Percentiles rank a stretch among this genome's conserved stretches.
These are phyloP conservation scores for Diprion similis DNA, from an alignment of 1,140 invertebrate species.

Conservation along the genomic window DNA sequence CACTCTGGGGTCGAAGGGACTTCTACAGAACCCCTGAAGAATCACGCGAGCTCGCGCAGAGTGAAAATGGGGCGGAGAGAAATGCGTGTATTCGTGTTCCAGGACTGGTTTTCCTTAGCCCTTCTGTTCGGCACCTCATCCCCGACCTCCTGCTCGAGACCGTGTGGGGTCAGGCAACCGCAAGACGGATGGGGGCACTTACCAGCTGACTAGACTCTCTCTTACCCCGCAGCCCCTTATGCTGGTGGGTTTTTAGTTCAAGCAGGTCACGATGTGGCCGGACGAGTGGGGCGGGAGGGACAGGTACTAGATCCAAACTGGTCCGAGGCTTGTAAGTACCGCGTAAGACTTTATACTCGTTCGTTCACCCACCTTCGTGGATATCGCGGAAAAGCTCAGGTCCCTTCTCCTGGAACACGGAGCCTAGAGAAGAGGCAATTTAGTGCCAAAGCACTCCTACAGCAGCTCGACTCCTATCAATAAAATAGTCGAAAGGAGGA, in stretches of 20 bases:
- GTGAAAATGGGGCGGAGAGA: too few relatives aligned
- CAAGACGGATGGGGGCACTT: slow-evolving; percentile 23
- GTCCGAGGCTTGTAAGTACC: background rate
- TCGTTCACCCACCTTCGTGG: background rate
- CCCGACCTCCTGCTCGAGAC: background rate
- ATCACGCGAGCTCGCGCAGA: too few relatives aligned
- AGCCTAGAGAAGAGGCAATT: background rate
- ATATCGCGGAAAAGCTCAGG: background rate
- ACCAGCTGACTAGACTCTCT: slow-evolving; percentile 22
- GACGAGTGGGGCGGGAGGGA: background rate
- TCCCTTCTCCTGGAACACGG: background rate
- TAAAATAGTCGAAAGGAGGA: background rate
- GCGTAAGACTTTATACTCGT: slow-evolving; percentile 1
- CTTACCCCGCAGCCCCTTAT: slow-evolving; percentile 9
- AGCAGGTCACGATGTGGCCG: background rate
- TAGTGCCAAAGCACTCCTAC: background rate
- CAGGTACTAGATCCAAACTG: background rate
- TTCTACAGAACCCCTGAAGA: too few relatives aligned
- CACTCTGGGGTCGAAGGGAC: too few relatives aligned
- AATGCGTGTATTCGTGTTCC: too few relatives aligned
- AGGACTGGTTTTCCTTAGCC: too few relatives aligned
- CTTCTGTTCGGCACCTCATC: background rate
- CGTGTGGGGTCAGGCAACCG: background rate
- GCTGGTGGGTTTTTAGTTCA: background rate
- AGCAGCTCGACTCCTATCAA: slow-evolving; percentile 1